Evolutionary conservation across 2,888 invertebrate genomes (phyloP).

Genomic region (Acronicta psi): DNA sequence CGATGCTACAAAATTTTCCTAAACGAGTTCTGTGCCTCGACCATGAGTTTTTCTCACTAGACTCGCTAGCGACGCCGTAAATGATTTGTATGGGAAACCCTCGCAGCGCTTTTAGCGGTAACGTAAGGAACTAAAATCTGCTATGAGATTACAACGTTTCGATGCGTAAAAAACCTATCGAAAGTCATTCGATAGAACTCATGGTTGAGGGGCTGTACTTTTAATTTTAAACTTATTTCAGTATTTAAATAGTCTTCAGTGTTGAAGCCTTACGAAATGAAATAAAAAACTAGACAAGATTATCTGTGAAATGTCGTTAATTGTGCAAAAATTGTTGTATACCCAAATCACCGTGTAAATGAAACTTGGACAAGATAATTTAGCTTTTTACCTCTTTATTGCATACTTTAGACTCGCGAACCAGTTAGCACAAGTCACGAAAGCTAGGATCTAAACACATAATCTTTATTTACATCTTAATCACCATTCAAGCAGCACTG

Average conservation of each 20-base stretch:
- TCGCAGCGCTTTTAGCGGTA: too few species aligned
- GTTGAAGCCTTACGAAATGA: constrained; percentile 1
- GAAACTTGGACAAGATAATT: constrained; percentile 11
- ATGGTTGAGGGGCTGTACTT: too few species aligned
- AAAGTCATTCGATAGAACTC: too few species aligned
- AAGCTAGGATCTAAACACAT: constrained; percentile 44
- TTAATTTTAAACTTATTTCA: constrained; percentile 38
- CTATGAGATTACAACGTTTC: too few species aligned
- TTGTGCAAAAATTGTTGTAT: constrained; percentile 21
- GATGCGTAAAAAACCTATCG: too few species aligned
- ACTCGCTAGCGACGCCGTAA: too few species aligned
- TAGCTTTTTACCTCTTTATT: constrained; percentile 24
- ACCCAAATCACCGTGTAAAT: constrained; percentile 20
- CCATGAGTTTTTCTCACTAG: too few species aligned
- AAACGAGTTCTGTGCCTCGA: constrained; percentile 33
- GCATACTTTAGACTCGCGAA: constrained; percentile 16
- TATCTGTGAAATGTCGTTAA: constrained; percentile 13
- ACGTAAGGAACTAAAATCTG: too few species aligned
- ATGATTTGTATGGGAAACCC: too few species aligned
- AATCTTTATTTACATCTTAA: constrained; percentile 69
- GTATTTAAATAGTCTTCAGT: constrained; percentile 10
- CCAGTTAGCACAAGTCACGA: constrained; percentile 45
- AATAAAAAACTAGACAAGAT: constrained; percentile 13
- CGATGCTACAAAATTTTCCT: constrained; percentile 33
- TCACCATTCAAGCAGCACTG: constrained; percentile 52